Evolutionary conservation across 2,888 invertebrate species (phyloP).

Genomic region (Ectemnius continuus): DNA sequence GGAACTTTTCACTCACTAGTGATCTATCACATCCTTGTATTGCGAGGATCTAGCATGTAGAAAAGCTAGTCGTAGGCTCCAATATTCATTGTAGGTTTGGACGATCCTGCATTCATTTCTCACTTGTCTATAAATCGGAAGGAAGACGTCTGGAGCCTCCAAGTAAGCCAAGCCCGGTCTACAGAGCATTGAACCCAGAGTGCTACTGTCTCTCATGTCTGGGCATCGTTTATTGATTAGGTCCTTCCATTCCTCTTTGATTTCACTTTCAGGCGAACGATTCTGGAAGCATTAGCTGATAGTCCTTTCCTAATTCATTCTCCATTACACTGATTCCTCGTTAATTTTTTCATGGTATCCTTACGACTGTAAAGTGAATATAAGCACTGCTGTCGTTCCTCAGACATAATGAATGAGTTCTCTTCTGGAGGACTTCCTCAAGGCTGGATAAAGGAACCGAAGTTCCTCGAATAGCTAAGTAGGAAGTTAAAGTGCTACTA

Average conservation of each 20-base stretch:
- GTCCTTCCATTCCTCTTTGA: slow-evolving; percentile 67
- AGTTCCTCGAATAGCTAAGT: slow-evolving; percentile 74
- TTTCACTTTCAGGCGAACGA: slow-evolving; percentile 41
- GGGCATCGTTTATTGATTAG: slow-evolving; percentile 76
- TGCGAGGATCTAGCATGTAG: slow-evolving; percentile 62
- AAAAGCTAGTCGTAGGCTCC: slow-evolving; percentile 56
- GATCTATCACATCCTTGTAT: slow-evolving; percentile 64
- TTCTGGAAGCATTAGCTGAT: slow-evolving; percentile 23
- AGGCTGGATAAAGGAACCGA: slow-evolving; percentile 73
- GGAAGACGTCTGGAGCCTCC: slow-evolving; percentile 74
- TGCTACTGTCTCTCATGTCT: slow-evolving; percentile 67
- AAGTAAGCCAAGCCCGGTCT: slow-evolving; percentile 72
- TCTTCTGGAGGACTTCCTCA: slow-evolving; percentile 70
- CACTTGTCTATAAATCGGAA: slow-evolving; percentile 56
- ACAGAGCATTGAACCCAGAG: slow-evolving; percentile 73
- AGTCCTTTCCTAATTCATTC: too few species aligned
- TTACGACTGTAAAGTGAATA: slow-evolving; percentile 58
- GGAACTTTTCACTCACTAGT: slow-evolving; percentile 64
- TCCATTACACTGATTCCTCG: too few species aligned
- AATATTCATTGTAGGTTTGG: slow-evolving; percentile 53
- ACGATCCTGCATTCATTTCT: slow-evolving; percentile 57
- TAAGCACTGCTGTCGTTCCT: slow-evolving; percentile 76
- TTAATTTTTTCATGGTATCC: not conserved
- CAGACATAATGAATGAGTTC: slow-evolving; percentile 76
- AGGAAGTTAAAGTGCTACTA: slow-evolving; percentile 74